Conservation (phyloP, 1,140 invertebrate species). For the Trichonephila clavipes region DNA sequence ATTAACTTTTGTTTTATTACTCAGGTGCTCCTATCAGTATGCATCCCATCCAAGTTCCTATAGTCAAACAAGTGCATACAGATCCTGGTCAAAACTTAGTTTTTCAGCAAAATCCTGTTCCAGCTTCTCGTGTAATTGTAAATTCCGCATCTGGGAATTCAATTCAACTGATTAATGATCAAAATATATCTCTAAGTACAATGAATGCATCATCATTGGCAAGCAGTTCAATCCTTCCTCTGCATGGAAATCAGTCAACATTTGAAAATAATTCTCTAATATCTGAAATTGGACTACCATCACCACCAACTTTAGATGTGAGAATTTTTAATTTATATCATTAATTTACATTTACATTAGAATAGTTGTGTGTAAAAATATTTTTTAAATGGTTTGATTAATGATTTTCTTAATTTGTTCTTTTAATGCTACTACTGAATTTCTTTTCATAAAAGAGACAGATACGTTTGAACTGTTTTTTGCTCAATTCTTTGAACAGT, state of each 20-base stretch:
- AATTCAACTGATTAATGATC: constrained; percentile 58
- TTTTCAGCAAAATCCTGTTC: constrained; percentile 56
- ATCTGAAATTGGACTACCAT: constrained; percentile 7
- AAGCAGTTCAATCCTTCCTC: neutral
- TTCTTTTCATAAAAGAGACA: too few relatives aligned
- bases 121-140: constrained; percentile 41
- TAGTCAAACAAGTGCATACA: constrained; percentile 61
- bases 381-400: too few relatives aligned
- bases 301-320: constrained; percentile 59
- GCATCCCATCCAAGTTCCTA: constrained; percentile 72
- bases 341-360: too few relatives aligned
- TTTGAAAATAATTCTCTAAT: constrained; percentile 23
- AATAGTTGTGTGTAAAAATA: too few relatives aligned
- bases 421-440: too few relatives aligned
- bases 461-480: too few relatives aligned
- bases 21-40: constrained; percentile 62
- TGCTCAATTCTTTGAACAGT: too few relatives aligned
- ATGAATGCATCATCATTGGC: neutral
- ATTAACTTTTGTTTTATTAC: neutral
- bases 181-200: constrained; percentile 21
- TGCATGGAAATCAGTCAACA: neutral
- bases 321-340: neutral
- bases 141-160: constrained; percentile 49
- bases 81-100: constrained; percentile 54
- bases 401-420: too few relatives aligned